Evolutionary conservation across 2,888 invertebrate species (phyloP), one percentile per base, ranked within the genome.

Genomic region (Meteorus colon): DNA sequence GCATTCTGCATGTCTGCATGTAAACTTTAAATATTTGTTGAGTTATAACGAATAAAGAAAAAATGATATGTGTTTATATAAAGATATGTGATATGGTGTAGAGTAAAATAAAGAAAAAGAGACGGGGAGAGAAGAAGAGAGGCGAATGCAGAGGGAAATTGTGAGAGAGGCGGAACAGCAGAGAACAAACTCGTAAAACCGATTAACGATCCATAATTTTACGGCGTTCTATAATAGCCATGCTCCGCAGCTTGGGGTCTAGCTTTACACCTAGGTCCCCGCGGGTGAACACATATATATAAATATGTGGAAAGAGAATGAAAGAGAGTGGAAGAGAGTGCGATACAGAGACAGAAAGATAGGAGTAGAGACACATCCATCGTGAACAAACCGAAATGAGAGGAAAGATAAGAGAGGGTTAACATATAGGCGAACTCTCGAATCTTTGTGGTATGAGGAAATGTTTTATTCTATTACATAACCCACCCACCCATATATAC

Each of bases 151-250:
- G 74, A 70, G 72, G 75, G 51, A n/a, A 27, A 41, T 45, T 41
- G 74, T 65, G 70, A 69, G 73, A 75, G 73, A 60, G 72, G 70
- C 77, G 65, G 79, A 81, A 81, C 79, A 79, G 82, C 84, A 83
- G 85, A 85, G 85, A 86, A 84, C 84, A 86, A 86, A 87, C 87
- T 87, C 87, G 85, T 86, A 87, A 87, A 87, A 82, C 82, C 81
- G 82, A 84, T 86, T 87, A 88, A 88, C 87, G 86, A 87, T 85
- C 85, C 84, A 86, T 86, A 86, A 87, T 88, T 87, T 88, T 87
- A 84, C 85, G 86, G 84, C 83, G 83, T 85, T 85, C 86, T 84
- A 82, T 87, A 86, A 88, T 87, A 86, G 86, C 85, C 83, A 79
- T 81, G 81, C 79, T 81, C 80, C 81, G 27, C 74, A 73, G 76